Percentiles rank a stretch among this genome's conserved stretches.
These are phyloP conservation scores for Nesogale talazaci DNA, from an alignment of 2,113 vertebrate genomes.

Conservation along the genomic window DNA sequence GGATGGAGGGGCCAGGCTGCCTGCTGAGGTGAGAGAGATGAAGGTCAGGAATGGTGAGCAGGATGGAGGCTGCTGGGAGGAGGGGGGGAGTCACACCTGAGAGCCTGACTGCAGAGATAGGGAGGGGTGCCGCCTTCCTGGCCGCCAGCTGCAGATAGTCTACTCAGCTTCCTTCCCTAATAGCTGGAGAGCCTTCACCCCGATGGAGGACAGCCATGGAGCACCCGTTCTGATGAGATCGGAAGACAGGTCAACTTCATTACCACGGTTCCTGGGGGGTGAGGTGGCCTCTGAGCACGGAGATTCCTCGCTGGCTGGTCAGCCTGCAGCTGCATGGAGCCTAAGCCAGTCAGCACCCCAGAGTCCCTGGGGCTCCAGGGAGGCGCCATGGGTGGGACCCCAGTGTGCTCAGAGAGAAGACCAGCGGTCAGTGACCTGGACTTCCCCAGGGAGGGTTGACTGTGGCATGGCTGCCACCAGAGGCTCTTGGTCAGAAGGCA, in stretches of 20 bases:
- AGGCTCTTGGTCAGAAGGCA: not conserved
- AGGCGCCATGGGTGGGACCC: not conserved
- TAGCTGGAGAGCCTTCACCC: slow-evolving; percentile 6
- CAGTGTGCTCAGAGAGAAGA: not conserved
- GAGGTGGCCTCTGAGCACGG: not conserved
- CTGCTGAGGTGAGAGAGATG: not conserved
- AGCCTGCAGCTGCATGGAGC: not conserved
- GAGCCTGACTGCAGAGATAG: too few relatives aligned
- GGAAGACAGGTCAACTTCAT: slow-evolving; percentile 41
- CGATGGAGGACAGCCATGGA: slow-evolving; percentile 17
- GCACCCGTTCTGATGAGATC: slow-evolving; percentile 53
- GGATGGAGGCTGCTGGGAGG: not conserved
- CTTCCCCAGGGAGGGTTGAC: not conserved
- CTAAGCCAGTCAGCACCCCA: too few relatives aligned
- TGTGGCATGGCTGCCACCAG: not conserved
- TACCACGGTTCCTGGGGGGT: not conserved
- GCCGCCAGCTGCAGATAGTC: slow-evolving; percentile 33
- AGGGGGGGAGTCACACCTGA: not conserved
- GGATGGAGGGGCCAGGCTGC: not conserved
- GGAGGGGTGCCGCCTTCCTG: not conserved
- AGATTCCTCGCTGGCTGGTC: not conserved
- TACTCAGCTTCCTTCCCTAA: slow-evolving; percentile 45
- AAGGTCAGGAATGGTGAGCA: not conserved
- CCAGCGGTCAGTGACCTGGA: too few relatives aligned
- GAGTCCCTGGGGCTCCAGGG: not conserved